Conservation (phyloP, 2,797 vertebrate species). For the Dermochelys coriacea region DNA sequence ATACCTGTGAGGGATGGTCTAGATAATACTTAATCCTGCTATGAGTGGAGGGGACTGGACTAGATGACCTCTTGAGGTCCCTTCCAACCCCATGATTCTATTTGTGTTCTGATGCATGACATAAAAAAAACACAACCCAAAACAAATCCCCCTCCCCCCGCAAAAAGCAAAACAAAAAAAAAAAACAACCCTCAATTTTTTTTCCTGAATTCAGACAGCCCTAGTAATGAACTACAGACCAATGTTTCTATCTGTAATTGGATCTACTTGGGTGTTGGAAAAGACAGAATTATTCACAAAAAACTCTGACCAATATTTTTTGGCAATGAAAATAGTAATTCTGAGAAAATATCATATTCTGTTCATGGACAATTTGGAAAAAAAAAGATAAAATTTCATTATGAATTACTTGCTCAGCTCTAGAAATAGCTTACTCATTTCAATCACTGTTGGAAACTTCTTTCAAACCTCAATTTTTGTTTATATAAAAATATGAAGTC, state of each 20-base stretch:
- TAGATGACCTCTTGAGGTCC: too few species aligned
- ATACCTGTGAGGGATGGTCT: too few species aligned
- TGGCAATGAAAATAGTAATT: neutral
- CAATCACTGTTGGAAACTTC: neutral
- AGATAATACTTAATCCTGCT: too few species aligned
- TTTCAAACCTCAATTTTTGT: neutral
- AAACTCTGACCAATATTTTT: neutral
- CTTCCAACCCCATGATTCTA: neutral
- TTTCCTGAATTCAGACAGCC: neutral
- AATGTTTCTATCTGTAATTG: neutral
- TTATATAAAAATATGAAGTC: neutral
- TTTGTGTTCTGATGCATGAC: neutral
- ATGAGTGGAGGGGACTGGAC: too few species aligned
- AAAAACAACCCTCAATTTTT: neutral
- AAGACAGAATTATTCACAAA: neutral
- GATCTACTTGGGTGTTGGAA: neutral
- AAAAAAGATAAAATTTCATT: neutral
- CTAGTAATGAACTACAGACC: neutral
- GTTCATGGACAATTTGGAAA: neutral
- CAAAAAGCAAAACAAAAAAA: too few species aligned
- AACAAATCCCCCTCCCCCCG: too few species aligned
- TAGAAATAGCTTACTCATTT: neutral
- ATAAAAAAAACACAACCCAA: too few species aligned
- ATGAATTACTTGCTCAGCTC: neutral
- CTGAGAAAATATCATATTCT: neutral